Evolutionary conservation across 2,113 vertebrate genomes (phyloP), one percentile per base, ranked within the genome.

Genomic region (Motacilla alba): DNA sequence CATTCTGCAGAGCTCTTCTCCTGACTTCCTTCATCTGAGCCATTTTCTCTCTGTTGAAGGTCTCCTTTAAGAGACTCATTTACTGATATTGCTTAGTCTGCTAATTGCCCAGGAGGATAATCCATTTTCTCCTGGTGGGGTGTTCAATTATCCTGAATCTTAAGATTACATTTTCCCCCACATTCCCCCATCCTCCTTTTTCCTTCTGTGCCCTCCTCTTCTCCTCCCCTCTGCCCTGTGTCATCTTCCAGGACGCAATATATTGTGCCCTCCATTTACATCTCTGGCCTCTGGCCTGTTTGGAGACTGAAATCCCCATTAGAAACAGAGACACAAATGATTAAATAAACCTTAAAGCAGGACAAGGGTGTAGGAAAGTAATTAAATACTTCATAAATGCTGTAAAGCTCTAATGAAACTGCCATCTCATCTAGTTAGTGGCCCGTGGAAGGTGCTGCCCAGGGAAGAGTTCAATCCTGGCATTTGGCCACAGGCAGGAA

Each of bases 141-240:
- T 92, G 60, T 81, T 94, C 93, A 96, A 89, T 96, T 96, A 96
- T 52, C 66, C 72, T 82, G 80, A 79, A 56, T 70, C 60, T 91
- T 82, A 84, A 59, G 73, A 69, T 79, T 20, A 52, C 28, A 19
- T 78, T 81, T 96, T 72, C 22, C 77, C 16, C 27, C 13, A 37
- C 8, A 9, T 53, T 69, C 30, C 19, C 37, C 50, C 60, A 52
- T 52, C 60, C 53, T 88, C 28, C 66, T 72, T 74, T 82, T 27
- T 75, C 39, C 16, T 77, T 74, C 43, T 75, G 31, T 2, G 0
- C 24, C 64, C 35, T 87, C 15, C n/a, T 46, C 43, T 83, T 55
- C 43, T 79, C 22, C 75, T 66, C 39, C 49, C 11, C 24, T 90
- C 43, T 77, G 56, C 46, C 39, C 39, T 4, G 33, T 56, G 44